Evolutionary conservation across 2,888 invertebrate species (phyloP), one percentile per base, ranked within the genome.

Genomic region (Chymomyza fuscimana): DNA sequence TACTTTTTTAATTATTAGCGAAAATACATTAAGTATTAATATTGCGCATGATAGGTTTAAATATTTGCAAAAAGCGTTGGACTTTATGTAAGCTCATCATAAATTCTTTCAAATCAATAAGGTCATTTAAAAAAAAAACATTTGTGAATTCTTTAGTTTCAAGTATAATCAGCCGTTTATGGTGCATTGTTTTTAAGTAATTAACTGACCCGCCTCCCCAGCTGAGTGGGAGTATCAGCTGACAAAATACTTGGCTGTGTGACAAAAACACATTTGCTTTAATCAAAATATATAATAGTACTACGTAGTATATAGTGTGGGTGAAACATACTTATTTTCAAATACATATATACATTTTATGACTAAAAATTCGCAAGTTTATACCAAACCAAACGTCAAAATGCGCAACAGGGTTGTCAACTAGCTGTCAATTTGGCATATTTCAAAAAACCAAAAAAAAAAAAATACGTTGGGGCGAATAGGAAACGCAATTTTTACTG

Each of bases 251-350:
- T 46, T 46, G 40, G 40, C 40, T 46, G 12, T 46, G 40, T 46
- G 40, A 46, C 40, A 46, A 46, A 46, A 46, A 46, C 40, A 46
- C 12, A 66, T 69, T 60, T 60, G 52, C 19, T 71, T 29, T 70
- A 22, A 0, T 16, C 32, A 32, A 32, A 32, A 32, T 59, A n/a
- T 52, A 29, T 63, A 22, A 70, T 5, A 70, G 50, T 59, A 70
- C 29, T 56, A 65, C 10, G 9, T 52, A 40, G 69, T 54, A 65
- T 54, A 52, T 52, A 40, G 69, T 54, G 79, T 86, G 86, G 86
- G 82, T 50, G 73, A 54, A 59, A 66, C 1, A 32, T 32, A 70
- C 63, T 65, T 72, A 70, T 65, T 65, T 72, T n/a, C 59, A 65
- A 22, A 70, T 60, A 32, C 32, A 7, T 32, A 40, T 40, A 40